A percentile compares a stretch with the other conserved stretches of the same genome.
phyloP scores from a whole-genome alignment of 2,797 vertebrate genomes.

The Hemitrygon akajei region DNA sequence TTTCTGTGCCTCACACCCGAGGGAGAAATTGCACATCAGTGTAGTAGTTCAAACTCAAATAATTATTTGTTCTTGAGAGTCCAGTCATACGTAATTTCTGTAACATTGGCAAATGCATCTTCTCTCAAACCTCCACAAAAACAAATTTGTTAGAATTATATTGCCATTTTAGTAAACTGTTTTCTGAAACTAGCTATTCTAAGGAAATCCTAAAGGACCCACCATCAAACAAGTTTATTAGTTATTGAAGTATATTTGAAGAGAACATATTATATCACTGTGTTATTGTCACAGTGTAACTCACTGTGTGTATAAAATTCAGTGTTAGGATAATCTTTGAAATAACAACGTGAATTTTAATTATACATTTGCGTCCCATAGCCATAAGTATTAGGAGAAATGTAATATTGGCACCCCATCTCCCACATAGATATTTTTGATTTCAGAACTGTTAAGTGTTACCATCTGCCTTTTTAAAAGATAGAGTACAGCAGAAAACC shows the following conservation, averaged over 20 bases:
- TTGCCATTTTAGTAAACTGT: not conserved
- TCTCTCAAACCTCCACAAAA: not conserved
- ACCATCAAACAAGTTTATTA: not conserved
- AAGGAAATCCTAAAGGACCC: not conserved
- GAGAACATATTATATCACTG: not conserved
- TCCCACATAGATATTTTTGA: not conserved
- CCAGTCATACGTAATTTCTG: slow-evolving; percentile 3
- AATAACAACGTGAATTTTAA: not conserved
- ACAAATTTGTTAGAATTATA: not conserved
- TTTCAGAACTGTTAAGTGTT: slow-evolving; percentile 10
- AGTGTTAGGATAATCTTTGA: not conserved
- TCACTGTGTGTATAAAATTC: not conserved
- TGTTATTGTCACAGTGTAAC: not conserved
- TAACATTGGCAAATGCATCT: slow-evolving; percentile 8
- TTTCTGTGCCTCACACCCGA: not conserved
- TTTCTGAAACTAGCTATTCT: not conserved
- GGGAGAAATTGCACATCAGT: slow-evolving; percentile 13
- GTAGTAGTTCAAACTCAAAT: not conserved
- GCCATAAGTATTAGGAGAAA: not conserved
- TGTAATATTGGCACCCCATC: not conserved
- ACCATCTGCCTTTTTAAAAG: not conserved
- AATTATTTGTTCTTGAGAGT: slow-evolving; percentile 27
- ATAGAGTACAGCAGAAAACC: slow-evolving; percentile 21
- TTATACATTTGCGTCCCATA: not conserved
- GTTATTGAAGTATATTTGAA: not conserved